phyloP scores from a whole-genome alignment of 2,797 vertebrate genomes.

The Loris lydekkerianus region DNA sequence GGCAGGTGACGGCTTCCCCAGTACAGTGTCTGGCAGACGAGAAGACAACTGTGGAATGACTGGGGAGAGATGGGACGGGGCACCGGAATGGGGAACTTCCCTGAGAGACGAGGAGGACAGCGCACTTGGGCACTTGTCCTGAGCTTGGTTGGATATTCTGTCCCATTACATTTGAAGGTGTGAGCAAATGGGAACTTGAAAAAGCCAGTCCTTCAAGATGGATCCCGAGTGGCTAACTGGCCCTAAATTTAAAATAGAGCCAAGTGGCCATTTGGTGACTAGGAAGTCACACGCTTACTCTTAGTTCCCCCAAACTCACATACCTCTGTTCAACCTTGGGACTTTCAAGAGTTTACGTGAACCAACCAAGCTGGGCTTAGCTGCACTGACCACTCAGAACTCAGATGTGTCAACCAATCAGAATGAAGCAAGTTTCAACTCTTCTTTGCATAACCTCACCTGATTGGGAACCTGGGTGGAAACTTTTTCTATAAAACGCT shows the following conservation, averaged over 20 bases:
- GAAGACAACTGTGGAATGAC: not conserved
- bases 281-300: too few species aligned
- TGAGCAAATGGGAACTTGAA: not conserved
- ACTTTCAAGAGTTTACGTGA: not conserved
- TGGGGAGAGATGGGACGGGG: not conserved
- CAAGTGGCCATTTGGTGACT: too few species aligned
- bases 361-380: too few species aligned
- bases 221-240: not conserved
- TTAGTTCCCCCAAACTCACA: too few species aligned
- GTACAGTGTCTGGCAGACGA: not conserved
- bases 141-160: not conserved
- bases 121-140: not conserved
- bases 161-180: not conserved
- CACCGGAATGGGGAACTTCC: not conserved
- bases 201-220: not conserved
- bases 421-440: not conserved
- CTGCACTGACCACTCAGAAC: too few species aligned
- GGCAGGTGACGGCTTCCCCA: not conserved
- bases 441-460: not conserved
- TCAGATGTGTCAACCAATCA: too few species aligned
- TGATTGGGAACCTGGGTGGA: not conserved
- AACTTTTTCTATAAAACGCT: not conserved
- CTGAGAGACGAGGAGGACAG: not conserved
- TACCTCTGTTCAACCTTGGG: too few species aligned
- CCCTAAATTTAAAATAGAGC: too few species aligned